Percentiles rank a stretch among this genome's conserved stretches.
Conservation (phyloP, 2,113 vertebrate genomes). For the Oncorhynchus mykiss region DNA sequence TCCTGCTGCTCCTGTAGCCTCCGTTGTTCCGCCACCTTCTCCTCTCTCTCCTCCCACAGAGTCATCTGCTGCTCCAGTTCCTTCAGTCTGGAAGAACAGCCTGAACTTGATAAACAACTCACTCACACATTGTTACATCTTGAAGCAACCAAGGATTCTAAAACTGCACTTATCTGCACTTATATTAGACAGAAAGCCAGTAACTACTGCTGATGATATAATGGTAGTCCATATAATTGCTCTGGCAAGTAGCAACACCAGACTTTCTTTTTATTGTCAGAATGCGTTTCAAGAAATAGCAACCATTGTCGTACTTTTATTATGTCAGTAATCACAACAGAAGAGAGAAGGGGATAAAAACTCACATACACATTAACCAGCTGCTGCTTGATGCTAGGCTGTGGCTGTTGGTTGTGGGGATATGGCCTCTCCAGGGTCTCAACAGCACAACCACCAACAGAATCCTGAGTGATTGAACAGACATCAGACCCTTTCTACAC, state of each 20-base stretch:
- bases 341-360: conserved; percentile 52
- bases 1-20: conserved; percentile 45
- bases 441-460: conserved; percentile 29
- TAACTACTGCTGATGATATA: conserved; percentile 39
- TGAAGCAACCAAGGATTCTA: conserved; percentile 57
- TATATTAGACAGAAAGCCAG: conserved; percentile 37
- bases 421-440: conserved; percentile 59
- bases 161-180: conserved; percentile 65
- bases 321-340: conserved; percentile 61
- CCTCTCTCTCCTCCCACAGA: conserved; percentile 64
- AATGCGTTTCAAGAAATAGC: conserved; percentile 45
- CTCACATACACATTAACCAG: conserved; percentile 74
- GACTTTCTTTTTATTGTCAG: conserved; percentile 52
- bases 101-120: conserved; percentile 62
- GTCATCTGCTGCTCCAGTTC: conserved; percentile 68
- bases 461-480: conserved; percentile 45
- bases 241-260: conserved; percentile 40
- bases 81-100: conserved; percentile 67
- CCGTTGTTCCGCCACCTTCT: conserved; percentile 60
- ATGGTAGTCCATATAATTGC: conserved; percentile 53
- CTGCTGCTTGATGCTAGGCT: conserved; percentile 67
- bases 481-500: neutral
- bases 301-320: conserved; percentile 35
- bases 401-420: conserved; percentile 59
- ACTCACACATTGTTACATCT: conserved; percentile 49